Percentiles rank a stretch among this genome's conserved stretches.
Evolutionary conservation across 1,140 invertebrate species (phyloP).

Genomic region (Mactra quadrangularis): DNA sequence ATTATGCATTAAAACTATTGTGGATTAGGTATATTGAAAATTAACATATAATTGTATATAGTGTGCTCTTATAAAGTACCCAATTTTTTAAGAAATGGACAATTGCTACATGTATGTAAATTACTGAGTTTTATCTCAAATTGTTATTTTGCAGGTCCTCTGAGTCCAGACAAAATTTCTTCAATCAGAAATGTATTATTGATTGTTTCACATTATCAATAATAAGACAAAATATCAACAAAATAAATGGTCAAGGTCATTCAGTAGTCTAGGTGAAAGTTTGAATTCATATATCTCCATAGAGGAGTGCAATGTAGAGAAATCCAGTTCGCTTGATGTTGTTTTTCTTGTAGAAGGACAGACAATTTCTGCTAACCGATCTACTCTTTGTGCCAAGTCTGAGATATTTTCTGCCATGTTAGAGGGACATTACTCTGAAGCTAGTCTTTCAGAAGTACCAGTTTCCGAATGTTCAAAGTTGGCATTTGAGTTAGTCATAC

Average conservation of each 20-base stretch:
- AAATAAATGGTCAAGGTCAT: too few relatives aligned
- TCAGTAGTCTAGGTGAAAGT: too few relatives aligned
- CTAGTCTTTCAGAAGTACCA: constrained; percentile 61
- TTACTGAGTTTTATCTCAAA: too few relatives aligned
- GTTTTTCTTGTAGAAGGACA: constrained; percentile 46
- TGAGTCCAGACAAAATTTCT: constrained; percentile 36
- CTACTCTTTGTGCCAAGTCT: constrained; percentile 61
- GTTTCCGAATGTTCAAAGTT: constrained; percentile 60
- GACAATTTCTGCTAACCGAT: constrained; percentile 57
- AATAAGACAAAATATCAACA: constrained; percentile 33
- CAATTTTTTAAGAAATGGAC: too few relatives aligned
- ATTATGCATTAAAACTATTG: too few relatives aligned
- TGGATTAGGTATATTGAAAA: too few relatives aligned
- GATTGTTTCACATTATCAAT: constrained; percentile 18
- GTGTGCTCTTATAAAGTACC: too few relatives aligned
- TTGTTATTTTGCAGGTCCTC: constrained; percentile 29
- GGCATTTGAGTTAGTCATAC: constrained; percentile 65
- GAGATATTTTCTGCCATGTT: constrained; percentile 75
- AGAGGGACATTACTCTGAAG: constrained; percentile 70
- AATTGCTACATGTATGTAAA: too few relatives aligned
- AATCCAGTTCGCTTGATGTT: background rate
- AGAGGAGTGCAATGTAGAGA: too few relatives aligned
- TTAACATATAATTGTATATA: too few relatives aligned
- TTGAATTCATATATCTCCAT: too few relatives aligned
- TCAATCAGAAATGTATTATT: constrained; percentile 17